A percentile compares a stretch with the other conserved stretches of the same genome.
phyloP scores from a whole-genome alignment of 1,140 invertebrate species.

The Melipona quadrifasciata region DNA sequence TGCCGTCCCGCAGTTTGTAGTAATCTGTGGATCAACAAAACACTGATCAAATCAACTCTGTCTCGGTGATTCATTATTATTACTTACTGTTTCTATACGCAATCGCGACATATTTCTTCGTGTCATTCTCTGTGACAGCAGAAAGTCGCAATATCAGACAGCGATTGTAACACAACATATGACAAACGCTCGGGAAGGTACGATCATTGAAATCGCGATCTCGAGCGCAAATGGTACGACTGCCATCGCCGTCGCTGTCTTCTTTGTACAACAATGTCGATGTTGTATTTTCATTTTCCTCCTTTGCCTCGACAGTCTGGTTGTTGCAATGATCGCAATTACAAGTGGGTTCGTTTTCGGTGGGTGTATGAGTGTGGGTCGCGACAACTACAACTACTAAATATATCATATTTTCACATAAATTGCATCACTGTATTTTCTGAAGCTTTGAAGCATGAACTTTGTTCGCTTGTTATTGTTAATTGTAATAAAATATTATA shows the following conservation, averaged over 20 bases:
- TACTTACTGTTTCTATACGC: constrained; percentile 73
- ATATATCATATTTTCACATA: not conserved
- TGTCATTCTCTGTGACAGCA: constrained; percentile 53
- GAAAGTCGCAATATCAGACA: constrained; percentile 68
- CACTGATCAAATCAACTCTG: not conserved
- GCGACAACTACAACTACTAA: constrained; percentile 11
- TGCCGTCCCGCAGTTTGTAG: constrained; percentile 69
- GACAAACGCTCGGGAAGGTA: constrained; percentile 76
- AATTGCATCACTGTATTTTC: not conserved
- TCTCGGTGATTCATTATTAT: not conserved
- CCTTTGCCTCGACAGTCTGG: constrained; percentile 54
- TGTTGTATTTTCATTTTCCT: constrained; percentile 57
- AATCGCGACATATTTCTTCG: constrained; percentile 53
- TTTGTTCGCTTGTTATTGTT: too few species aligned
- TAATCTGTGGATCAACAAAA: constrained; percentile 58
- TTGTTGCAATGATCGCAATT: constrained; percentile 73
- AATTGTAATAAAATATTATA: not conserved
- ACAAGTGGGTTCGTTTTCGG: constrained; percentile 54
- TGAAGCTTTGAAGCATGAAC: not conserved
- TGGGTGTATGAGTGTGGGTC: too few species aligned
- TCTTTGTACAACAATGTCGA: constrained; percentile 35
- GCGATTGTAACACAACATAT: constrained; percentile 77
- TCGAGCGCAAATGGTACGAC: constrained; percentile 75
- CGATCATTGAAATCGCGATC: constrained; percentile 72
- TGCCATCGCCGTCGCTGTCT: constrained; percentile 61